These are phyloP conservation scores for Calameuta idolon DNA, from an alignment of 2,888 invertebrate species.

Conservation along the genomic window DNA sequence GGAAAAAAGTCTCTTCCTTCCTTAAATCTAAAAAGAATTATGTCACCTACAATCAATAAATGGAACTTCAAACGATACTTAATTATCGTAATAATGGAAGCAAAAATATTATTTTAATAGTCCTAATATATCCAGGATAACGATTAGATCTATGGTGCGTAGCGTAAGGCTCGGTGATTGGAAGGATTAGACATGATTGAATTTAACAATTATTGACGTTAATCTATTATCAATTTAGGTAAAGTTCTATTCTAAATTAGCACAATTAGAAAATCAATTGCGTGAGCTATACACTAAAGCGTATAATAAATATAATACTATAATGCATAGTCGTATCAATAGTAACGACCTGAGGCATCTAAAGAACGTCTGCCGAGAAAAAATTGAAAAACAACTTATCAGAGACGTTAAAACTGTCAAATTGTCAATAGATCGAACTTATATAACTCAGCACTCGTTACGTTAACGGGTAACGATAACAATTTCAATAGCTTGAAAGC, in stretches of 20 bases:
- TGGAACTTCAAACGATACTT: not conserved
- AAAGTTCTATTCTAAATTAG: not conserved
- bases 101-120: not conserved
- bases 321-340: not conserved
- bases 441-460: not conserved
- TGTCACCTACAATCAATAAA: not conserved
- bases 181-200: not conserved
- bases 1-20: not conserved
- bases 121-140: not conserved
- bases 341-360: not conserved
- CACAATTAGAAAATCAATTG: not conserved
- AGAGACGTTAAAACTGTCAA: not conserved
- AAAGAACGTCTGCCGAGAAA: not conserved
- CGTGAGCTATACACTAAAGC: constrained; percentile 1
- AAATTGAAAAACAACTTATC: not conserved
- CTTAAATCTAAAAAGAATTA: not conserved
- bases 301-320: constrained; percentile 11
- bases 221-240: not conserved
- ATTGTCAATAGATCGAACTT: not conserved
- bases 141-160: not conserved
- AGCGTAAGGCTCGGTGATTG: not conserved
- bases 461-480: not conserved
- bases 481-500: constrained; percentile 14
- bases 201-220: not conserved
- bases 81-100: not conserved